phyloP scores from a whole-genome alignment of 2,888 invertebrate genomes.

The Nymphalis polychloros region DNA sequence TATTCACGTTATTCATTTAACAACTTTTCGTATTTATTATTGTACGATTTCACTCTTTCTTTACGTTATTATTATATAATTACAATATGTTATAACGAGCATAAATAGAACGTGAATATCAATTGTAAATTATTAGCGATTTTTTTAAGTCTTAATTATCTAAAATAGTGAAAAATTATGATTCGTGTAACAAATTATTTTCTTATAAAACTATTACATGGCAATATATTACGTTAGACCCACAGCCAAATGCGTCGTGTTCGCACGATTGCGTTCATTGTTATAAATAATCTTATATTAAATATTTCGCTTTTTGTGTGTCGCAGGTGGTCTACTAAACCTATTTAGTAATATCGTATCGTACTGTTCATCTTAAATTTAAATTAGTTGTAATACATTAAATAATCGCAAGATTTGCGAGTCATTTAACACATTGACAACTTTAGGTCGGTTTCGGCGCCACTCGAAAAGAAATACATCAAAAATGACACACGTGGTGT shows the following conservation, averaged over 20 bases:
- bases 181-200: constrained; percentile 30
- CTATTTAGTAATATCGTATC: constrained; percentile 73
- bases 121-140: constrained; percentile 52
- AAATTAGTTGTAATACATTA: constrained; percentile 57
- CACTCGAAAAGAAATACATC: constrained; percentile 14
- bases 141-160: constrained; percentile 29
- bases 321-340: constrained; percentile 76
- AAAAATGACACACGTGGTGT: neutral
- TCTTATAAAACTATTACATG: constrained; percentile 39
- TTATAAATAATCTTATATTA: constrained; percentile 28
- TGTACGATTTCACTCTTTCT: constrained; percentile 78
- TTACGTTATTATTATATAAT: constrained; percentile 57
- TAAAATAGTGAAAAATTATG: constrained; percentile 44
- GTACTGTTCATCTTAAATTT: constrained; percentile 76
- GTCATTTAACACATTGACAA: constrained; percentile 60
- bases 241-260: constrained; percentile 69
- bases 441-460: constrained; percentile 50
- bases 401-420: constrained; percentile 51
- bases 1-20: too few species aligned
- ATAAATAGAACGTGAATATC: constrained; percentile 58
- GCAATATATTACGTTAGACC: constrained; percentile 45
- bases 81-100: constrained; percentile 61
- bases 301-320: constrained; percentile 67
- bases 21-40: constrained; percentile 63
- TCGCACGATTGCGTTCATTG: constrained; percentile 49